phyloP scores from a whole-genome alignment of 2,888 invertebrate genomes.

The Plusia festucae region DNA sequence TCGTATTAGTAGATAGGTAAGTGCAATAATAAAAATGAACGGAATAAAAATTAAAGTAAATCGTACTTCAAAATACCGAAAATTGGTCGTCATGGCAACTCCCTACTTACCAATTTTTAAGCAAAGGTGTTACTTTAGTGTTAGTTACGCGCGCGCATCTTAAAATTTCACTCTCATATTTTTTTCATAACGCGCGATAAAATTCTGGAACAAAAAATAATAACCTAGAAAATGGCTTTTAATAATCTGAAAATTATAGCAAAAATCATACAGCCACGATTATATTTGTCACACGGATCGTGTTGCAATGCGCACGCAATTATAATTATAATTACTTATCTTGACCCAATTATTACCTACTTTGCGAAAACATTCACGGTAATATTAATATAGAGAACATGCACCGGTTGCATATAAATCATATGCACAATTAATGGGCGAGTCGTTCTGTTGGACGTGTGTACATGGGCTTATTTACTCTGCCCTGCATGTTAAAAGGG shows the following conservation, averaged over 20 bases:
- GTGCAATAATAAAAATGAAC: too few relatives aligned
- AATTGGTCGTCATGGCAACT: too few relatives aligned
- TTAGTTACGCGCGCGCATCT: too few relatives aligned
- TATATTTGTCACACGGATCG: constrained; percentile 10
- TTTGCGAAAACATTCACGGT: constrained; percentile 51
- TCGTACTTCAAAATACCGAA: too few relatives aligned
- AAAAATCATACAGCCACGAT: neutral
- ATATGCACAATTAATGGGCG: constrained; percentile 70
- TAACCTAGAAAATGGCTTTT: too few relatives aligned
- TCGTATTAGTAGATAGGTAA: too few relatives aligned
- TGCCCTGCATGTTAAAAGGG: constrained; percentile 26
- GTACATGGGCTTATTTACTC: constrained; percentile 56
- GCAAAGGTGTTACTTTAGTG: too few relatives aligned
- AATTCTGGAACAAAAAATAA: too few relatives aligned
- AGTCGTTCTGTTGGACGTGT: constrained; percentile 49
- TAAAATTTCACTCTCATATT: too few relatives aligned
- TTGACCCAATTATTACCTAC: constrained; percentile 59
- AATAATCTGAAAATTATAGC: neutral
- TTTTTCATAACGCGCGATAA: too few relatives aligned
- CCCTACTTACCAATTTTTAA: too few relatives aligned
- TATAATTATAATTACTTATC: constrained; percentile 55
- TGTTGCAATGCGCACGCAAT: constrained; percentile 30
- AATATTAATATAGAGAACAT: constrained; percentile 58
- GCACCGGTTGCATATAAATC: constrained; percentile 64
- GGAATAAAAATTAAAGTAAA: too few relatives aligned